Base-by-base conservation (phyloP, 2,888 invertebrate genomes). In the Drosophila seclusa region DNA sequence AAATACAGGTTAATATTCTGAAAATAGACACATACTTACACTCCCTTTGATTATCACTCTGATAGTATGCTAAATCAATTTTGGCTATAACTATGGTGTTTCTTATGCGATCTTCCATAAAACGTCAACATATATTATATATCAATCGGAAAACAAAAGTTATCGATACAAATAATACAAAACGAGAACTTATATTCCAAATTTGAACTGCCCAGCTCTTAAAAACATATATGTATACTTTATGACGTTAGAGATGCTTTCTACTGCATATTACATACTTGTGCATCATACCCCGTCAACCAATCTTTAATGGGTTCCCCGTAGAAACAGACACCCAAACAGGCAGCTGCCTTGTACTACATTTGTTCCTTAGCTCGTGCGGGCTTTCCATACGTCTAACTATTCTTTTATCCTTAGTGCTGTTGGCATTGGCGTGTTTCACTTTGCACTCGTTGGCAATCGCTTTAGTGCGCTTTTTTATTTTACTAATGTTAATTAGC, bases 401-500 rank as follows among this genome's bases (percentile, higher is more conserved):
- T 32, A 16, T 21, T 34, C 36, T n/a, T 27, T 18, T 3, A 13
- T 45, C 21, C 18, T 27, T 32, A 5, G 36, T 21, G 11, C 45
- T 40, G 34, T 52, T 42, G n/a, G 53, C 68, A 61, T 60, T 49
- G 49, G 40, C 53, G 63, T 52, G 32, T 57, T 48, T 45, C 45
- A 16, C 24, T 54, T 62, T 54, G 73, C 70, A 65, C 64, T 69
- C 48, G 62, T 52, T 54, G 48, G 67, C 76, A 78, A 73, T 75
- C 74, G 62, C 60, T 75, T 61, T 54, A 67, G 59, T 61, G 66
- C 73, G 53, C 40, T 71, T 65, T 59, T 71, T 74, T 81, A 81
- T 78, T 87, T 87, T 85, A 87, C 85, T 89, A 87, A 89, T 79
- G 90, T 83, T 89, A 89, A 89, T 87, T 89, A 87, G 78, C 71